phyloP scores from a whole-genome alignment of 2,888 invertebrate genomes.

The Drosophila rellima region DNA sequence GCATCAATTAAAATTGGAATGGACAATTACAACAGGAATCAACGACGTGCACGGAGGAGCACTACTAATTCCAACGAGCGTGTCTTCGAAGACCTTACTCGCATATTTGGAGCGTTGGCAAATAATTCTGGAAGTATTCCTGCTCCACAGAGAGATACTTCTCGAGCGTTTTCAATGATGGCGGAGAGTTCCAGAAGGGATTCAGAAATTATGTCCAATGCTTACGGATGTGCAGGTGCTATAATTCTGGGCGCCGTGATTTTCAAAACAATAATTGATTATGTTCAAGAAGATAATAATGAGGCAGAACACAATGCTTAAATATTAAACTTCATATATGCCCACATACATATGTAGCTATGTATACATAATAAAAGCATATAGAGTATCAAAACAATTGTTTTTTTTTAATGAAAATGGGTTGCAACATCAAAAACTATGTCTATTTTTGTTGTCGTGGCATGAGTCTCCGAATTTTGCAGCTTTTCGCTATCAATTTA shows the following conservation, averaged over 20 bases:
- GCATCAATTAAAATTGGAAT: not conserved
- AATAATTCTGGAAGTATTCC: not conserved
- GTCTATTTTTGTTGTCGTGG: not conserved
- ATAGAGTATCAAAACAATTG: not conserved
- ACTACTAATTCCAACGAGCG: not conserved
- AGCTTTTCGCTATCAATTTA: not conserved
- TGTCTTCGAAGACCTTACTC: not conserved
- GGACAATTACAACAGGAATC: slow-evolving; percentile 5
- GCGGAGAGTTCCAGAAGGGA: slow-evolving; percentile 5
- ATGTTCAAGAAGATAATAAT: not conserved
- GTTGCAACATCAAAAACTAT: too few species aligned
- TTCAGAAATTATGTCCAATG: not conserved
- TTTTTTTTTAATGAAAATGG: too few species aligned
- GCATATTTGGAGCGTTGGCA: not conserved
- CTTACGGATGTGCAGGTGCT: slow-evolving; percentile 1
- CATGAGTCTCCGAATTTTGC: not conserved
- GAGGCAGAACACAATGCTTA: not conserved
- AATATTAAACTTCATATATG: not conserved
- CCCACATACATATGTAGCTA: not conserved
- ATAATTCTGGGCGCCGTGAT: not conserved
- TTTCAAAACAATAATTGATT: not conserved
- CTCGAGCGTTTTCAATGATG: slow-evolving; percentile 3
- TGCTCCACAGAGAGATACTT: not conserved
- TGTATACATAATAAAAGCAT: not conserved
- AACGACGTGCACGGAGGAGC: not conserved